Evolutionary conservation across 2,797 vertebrate genomes (phyloP), one percentile per base, ranked within the genome.

Genomic region (Melanotaenia maccullochi): DNA sequence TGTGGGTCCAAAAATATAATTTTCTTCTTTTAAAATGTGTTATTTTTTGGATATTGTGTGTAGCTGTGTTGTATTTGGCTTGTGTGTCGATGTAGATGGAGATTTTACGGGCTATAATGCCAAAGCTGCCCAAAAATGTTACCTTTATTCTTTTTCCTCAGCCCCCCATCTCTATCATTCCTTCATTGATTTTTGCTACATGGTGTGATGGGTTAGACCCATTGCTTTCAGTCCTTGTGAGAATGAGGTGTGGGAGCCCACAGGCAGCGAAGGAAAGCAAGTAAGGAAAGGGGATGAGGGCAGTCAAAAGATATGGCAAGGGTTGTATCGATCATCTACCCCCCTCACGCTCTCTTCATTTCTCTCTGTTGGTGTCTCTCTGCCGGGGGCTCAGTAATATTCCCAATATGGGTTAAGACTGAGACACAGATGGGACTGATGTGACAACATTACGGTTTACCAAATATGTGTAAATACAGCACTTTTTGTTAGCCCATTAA

Each of bases 401-500:
- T 90, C 91, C 89, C 90, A 87, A 87, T 86, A 82, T 71, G 57
- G 76, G 33, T 85, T 87, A 65, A 75, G 78, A 79, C 84, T 60
- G 79, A 85, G 79, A 83, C 82, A 73, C 85, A 92, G 87, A 91
- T 88, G 91, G 81, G 61, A 70, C 79, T 30, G 71, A 84, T 91
- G 89, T 91, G 85, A 87, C 85, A 86, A 76, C 85, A 76, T 67
- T 68, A 65, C 73, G 0, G 40, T 80, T 52, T 70, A 81, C 73
- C 71, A 60, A 86, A 82, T 33, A 73, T 77, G 69, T 84, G 78
- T 82, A 88, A 90, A 87, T 79, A 87, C 75, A 83, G 63, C 84
- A 75, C 81, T 88, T 88, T 90, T 89, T 79, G 90, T 89, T 87
- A 89, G 75, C n/a, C 73, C 77, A 81, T 91, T 90, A 82, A 82